Evolutionary conservation across 2,888 invertebrate genomes (phyloP), one percentile per base, ranked within the genome.

Genomic region (Xanthorhoe designata): DNA sequence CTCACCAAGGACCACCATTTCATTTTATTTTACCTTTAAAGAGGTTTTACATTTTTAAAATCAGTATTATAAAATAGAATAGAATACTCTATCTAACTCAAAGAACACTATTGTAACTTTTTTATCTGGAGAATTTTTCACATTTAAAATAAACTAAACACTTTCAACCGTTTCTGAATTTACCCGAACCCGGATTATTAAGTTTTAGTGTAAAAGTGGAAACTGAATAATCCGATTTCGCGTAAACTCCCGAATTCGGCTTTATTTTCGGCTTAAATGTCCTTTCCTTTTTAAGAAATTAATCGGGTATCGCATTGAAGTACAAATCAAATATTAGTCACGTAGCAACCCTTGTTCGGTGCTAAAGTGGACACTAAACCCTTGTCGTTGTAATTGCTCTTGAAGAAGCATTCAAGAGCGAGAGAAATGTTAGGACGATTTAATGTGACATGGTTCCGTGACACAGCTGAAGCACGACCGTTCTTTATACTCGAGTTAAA

Each of bases 281-380:
- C 24, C 50, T 0, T 49, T 19, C 8, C 35, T 50, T 5, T 61
- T 61, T 9, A 32, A 54, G 32, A 19, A 24, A 17, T 50, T 63
- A 42, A 60, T 60, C 32, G 50, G 35, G 32, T 64, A 50, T 59
- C 64, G 32, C 53, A 59, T 64, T 64, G 53, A 58, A 15, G 47
- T 53, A 57, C 32, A 19, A 66, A 62, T 59, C 62, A 66, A 66
- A 66, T 66, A 59, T 65, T 65, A 51, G 38, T 66, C 66, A 62
- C 62, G 66, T 62, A 62, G 42, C 66, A 54, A 65, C 66, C 61
- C 56, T 56, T 56, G 54, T 57, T 53, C 49, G 35, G 10, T 45
- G 32, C 18, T 42, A 32, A 54, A 66, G 60, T 51, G 55, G 60
- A 56, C 55, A 65, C 55, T 64, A 51, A 55, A 51, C 64, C 64